phyloP scores from a whole-genome alignment of 2,797 vertebrate species.

The Oreochromis mossambicus region DNA sequence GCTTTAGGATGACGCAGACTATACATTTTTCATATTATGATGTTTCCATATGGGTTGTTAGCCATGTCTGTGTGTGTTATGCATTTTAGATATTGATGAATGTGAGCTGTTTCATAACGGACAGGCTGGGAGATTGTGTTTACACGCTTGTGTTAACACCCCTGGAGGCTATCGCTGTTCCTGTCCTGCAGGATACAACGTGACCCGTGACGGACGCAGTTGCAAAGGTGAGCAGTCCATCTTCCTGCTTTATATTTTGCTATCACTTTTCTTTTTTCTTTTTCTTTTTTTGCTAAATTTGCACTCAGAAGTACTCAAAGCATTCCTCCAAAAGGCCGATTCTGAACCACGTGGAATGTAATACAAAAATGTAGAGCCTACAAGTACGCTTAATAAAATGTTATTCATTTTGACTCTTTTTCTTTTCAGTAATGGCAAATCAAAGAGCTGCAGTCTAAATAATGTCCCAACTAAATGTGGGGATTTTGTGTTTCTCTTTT shows the following conservation, averaged over 20 bases:
- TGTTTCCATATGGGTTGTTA: neutral
- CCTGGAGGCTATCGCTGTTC: constrained; percentile 84
- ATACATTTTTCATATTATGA: neutral
- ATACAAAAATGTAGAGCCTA: neutral
- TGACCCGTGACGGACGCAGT: constrained; percentile 73
- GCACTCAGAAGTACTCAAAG: neutral
- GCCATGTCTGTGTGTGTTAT: constrained; percentile 4
- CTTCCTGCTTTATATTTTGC: neutral
- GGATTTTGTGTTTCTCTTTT: neutral
- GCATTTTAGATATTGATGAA: constrained; percentile 84
- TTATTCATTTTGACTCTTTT: neutral
- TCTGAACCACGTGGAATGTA: neutral
- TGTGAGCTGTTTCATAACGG: constrained; percentile 85
- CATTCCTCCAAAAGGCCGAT: neutral
- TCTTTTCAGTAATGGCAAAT: neutral
- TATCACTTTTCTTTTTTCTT: neutral
- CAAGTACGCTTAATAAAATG: neutral
- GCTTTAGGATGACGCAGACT: neutral
- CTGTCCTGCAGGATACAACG: constrained; percentile 82
- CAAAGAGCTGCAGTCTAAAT: neutral
- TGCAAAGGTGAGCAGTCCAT: constrained; percentile 78
- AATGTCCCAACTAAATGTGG: neutral
- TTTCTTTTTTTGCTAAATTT: neutral
- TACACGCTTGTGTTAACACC: constrained; percentile 84
- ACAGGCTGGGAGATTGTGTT: constrained; percentile 78